phyloP scores from a whole-genome alignment of 2,113 vertebrate species.

The Pygoscelis antarcticus region DNA sequence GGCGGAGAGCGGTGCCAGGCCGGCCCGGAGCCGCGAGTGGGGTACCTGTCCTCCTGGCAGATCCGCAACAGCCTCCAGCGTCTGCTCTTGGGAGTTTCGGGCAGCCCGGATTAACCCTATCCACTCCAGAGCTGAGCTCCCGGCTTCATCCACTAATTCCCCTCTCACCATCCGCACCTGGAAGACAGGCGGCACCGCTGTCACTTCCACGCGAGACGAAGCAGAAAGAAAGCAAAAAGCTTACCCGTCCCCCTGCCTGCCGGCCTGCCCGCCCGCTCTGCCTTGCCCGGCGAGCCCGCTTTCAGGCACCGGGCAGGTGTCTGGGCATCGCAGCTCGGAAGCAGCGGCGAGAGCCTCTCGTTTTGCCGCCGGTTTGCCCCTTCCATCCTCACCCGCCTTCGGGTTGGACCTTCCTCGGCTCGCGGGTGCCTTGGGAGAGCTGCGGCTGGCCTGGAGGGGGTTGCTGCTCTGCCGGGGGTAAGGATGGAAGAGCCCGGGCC shows the following conservation, averaged over 20 bases:
- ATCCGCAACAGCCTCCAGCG: conserved; percentile 92
- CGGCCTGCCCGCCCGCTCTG: not conserved
- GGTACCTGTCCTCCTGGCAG: conserved; percentile 96
- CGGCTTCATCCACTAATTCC: conserved; percentile 92
- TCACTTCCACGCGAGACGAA: not conserved
- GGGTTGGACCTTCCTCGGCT: not conserved
- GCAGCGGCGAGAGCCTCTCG: not conserved
- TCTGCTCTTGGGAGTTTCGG: conserved; percentile 93
- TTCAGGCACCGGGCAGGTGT: not conserved
- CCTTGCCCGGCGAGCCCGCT: not conserved
- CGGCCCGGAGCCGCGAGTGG: not conserved
- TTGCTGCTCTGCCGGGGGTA: not conserved
- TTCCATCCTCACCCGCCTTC: not conserved
- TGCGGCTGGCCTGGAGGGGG: not conserved
- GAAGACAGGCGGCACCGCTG: conserved; percentile 46
- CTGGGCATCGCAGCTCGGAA: not conserved
- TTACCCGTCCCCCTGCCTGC: not conserved
- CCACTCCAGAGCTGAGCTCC: conserved; percentile 90
- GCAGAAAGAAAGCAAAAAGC: not conserved
- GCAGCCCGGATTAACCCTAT: conserved; percentile 95
- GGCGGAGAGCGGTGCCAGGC: not conserved
- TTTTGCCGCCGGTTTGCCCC: not conserved
- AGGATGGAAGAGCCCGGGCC: not conserved
- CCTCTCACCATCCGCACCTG: conserved; percentile 92
- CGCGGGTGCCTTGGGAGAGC: not conserved